Conservation (phyloP, 2,888 invertebrate species). For the Pseudanteris insignis region DNA sequence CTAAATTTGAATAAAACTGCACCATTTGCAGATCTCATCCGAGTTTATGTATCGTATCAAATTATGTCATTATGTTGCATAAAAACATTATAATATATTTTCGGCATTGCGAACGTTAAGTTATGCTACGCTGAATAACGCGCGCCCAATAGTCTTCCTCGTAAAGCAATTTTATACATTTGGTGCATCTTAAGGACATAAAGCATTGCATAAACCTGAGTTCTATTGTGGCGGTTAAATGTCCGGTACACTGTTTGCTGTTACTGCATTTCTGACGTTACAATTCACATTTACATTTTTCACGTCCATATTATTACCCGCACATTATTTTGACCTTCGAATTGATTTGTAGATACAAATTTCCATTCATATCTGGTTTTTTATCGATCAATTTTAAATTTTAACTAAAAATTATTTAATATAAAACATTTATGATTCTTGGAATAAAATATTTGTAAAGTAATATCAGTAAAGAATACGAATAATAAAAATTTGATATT, state of each 20-base stretch:
- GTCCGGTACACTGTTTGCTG: slow-evolving; percentile 29
- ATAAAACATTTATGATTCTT: too few relatives aligned
- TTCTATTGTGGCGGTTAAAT: slow-evolving; percentile 33
- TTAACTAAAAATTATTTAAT: too few relatives aligned
- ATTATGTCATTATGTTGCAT: slow-evolving; percentile 5
- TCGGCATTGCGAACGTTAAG: background rate
- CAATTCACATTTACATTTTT: slow-evolving; percentile 49
- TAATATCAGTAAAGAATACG: background rate
- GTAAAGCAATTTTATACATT: slow-evolving; percentile 28
- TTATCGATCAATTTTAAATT: too few relatives aligned
- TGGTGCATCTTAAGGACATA: slow-evolving; percentile 22
- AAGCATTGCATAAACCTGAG: slow-evolving; percentile 24
- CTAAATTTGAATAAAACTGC: too few relatives aligned
- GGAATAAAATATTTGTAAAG: too few relatives aligned
- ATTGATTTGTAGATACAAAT: too few relatives aligned
- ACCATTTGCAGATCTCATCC: background rate
- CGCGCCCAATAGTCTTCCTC: slow-evolving; percentile 19
- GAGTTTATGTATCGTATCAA: slow-evolving; percentile 1
- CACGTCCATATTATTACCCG: slow-evolving; percentile 6
- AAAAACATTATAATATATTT: slow-evolving; percentile 9
- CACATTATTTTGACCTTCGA: too few relatives aligned
- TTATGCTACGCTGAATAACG: slow-evolving; percentile 9
- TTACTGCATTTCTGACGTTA: slow-evolving; percentile 46
- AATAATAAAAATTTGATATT: background rate
- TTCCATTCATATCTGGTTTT: too few relatives aligned